Evolutionary conservation across 2,888 invertebrate genomes (phyloP).

Genomic region (Mythimna ferrago): DNA sequence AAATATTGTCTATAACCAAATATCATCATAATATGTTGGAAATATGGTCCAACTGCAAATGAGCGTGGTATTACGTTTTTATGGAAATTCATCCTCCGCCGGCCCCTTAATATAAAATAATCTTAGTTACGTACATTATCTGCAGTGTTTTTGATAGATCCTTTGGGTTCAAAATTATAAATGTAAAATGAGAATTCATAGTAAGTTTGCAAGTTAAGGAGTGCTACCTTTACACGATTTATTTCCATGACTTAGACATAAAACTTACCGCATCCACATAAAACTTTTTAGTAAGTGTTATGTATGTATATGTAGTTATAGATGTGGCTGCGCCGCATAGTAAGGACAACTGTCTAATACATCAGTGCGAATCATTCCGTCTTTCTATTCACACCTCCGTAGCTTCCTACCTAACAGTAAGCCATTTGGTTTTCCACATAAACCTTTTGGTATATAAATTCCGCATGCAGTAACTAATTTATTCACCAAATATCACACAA

Average conservation of each 20-base stretch:
- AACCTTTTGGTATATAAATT: neutral
- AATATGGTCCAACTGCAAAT: no score
- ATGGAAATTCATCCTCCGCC: no score
- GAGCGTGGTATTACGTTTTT: no score
- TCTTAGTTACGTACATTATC: neutral
- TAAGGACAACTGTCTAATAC: no score
- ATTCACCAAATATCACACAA: neutral
- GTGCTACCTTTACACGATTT: neutral
- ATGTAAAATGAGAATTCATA: neutral
- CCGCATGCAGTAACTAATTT: neutral
- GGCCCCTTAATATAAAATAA: neutral
- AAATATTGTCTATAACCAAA: no score
- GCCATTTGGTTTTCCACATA: neutral
- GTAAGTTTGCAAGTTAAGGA: neutral
- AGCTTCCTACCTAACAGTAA: no score
- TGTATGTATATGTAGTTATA: no score
- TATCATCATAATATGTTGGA: no score
- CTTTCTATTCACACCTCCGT: no score
- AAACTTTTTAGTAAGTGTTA: neutral
- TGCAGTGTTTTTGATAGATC: no score
- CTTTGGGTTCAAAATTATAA: neutral
- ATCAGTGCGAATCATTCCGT: no score
- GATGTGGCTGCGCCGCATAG: no score
- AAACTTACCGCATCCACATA: neutral
- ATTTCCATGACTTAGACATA: neutral